phyloP scores from a whole-genome alignment of 1,140 invertebrate genomes.

The Papilio helenus region DNA sequence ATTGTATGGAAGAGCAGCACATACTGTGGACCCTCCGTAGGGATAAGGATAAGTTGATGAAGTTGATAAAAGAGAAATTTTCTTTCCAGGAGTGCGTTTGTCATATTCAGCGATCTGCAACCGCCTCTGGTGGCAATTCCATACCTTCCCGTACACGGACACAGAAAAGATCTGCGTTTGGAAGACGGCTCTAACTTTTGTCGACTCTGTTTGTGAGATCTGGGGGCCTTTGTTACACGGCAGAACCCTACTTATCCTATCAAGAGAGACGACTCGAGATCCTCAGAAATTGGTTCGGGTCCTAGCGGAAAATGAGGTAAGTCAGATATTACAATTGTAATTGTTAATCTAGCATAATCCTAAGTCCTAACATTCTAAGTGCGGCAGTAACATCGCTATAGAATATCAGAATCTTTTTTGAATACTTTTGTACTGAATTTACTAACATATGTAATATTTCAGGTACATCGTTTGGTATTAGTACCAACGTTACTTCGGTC shows the following conservation, averaged over 20 bases:
- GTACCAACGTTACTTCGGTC: conserved; percentile 92
- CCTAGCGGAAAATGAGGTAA: conserved; percentile 87
- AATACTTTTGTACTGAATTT: background rate
- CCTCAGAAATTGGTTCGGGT: conserved; percentile 87
- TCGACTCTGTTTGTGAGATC: conserved; percentile 93
- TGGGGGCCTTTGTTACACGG: conserved; percentile 92
- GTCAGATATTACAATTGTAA: background rate
- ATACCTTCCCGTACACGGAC: conserved; percentile 86
- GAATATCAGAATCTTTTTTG: background rate
- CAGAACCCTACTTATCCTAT: conserved; percentile 87
- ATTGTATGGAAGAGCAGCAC: no score
- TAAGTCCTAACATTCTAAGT: background rate
- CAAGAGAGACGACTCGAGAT: conserved; percentile 88
- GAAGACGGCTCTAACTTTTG: conserved; percentile 94
- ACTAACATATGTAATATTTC: conserved; percentile 42
- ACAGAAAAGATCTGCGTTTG: conserved; percentile 89
- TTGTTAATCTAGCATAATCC: background rate
- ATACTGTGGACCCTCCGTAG: no score
- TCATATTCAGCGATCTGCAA: conserved; percentile 91
- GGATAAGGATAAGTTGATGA: no score
- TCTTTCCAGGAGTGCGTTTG: conserved; percentile 88
- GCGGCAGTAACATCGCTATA: background rate
- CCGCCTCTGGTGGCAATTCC: conserved; percentile 93
- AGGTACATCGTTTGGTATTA: conserved; percentile 90
- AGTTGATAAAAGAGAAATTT: background rate